These are phyloP conservation scores for Branchellion lobata DNA, from an alignment of 2,888 invertebrate genomes.

Conservation along the genomic window DNA sequence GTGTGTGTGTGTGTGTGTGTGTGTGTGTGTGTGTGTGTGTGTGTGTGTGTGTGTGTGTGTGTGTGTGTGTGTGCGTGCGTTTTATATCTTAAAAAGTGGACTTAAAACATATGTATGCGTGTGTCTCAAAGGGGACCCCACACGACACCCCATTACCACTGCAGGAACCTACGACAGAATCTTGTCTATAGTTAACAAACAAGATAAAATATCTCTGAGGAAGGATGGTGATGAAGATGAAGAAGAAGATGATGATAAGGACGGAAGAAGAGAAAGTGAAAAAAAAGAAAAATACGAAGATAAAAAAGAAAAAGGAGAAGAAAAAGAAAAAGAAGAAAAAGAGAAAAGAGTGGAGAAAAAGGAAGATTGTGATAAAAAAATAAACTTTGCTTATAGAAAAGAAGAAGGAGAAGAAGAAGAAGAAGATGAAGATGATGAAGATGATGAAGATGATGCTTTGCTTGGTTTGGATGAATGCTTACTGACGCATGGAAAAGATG, in stretches of 20 bases:
- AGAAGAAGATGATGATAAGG: background rate
- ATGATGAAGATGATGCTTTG: background rate
- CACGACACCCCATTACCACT: no score
- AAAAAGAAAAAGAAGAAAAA: no score
- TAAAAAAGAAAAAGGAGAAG: background rate
- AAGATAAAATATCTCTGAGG: background rate
- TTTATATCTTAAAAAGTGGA: no score
- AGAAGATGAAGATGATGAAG: background rate
- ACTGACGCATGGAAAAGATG: background rate
- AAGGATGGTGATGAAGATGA: slow-evolving; percentile 4
- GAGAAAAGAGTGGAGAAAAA: no score
- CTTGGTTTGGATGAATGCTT: no score
- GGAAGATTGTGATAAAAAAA: no score
- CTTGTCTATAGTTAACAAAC: background rate
- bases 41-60: no score
- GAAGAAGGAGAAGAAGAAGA: background rate
- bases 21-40: no score
- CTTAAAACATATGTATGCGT: no score
- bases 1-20: no score
- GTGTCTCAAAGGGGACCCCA: no score
- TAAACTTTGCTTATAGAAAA: background rate
- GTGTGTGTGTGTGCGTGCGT: no score
- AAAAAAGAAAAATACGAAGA: background rate
- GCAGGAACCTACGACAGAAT: background rate
- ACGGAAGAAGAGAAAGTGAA: background rate